Conservation (phyloP, 2,888 invertebrate genomes). For the Pterostichus madidus region DNA sequence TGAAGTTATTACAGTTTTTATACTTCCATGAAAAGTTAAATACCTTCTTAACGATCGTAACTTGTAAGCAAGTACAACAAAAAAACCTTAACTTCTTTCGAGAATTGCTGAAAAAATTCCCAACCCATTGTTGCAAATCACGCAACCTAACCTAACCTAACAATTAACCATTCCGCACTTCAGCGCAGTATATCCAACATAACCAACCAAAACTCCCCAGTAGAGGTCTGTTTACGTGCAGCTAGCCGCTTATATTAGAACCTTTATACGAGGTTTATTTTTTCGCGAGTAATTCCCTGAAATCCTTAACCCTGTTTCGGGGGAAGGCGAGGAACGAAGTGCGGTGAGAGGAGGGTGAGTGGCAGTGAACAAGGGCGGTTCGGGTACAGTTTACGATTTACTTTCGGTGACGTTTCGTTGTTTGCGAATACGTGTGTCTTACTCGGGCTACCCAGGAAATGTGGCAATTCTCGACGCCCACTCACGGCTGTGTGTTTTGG, state of each 20-base stretch:
- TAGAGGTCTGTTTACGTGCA: conserved; percentile 30
- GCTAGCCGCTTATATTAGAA: conserved; percentile 40
- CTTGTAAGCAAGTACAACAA: not conserved
- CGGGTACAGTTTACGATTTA: conserved; percentile 56
- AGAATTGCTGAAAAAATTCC: not conserved
- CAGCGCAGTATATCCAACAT: not conserved
- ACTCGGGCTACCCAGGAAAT: conserved; percentile 42
- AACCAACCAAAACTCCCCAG: conserved; percentile 38
- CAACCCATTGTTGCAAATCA: conserved; percentile 16
- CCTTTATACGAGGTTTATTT: conserved; percentile 56
- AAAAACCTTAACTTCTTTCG: not conserved
- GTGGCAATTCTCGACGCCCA: conserved; percentile 51
- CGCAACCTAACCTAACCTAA: conserved; percentile 39
- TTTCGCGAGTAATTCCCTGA: conserved; percentile 58
- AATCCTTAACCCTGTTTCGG: conserved; percentile 47
- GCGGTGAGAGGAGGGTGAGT: conserved; percentile 6
- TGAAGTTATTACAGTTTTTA: not conserved
- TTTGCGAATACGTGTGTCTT: conserved; percentile 58
- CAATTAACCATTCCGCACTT: conserved; percentile 30
- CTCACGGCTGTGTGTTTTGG: conserved; percentile 31
- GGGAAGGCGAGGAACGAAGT: not conserved
- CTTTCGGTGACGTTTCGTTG: conserved; percentile 60
- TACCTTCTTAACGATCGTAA: not conserved
- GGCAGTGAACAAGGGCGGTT: conserved; percentile 53
- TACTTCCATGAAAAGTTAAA: not conserved